Evolutionary conservation across 2,888 invertebrate species (phyloP).

Genomic region (Ichneumoninae sp.): DNA sequence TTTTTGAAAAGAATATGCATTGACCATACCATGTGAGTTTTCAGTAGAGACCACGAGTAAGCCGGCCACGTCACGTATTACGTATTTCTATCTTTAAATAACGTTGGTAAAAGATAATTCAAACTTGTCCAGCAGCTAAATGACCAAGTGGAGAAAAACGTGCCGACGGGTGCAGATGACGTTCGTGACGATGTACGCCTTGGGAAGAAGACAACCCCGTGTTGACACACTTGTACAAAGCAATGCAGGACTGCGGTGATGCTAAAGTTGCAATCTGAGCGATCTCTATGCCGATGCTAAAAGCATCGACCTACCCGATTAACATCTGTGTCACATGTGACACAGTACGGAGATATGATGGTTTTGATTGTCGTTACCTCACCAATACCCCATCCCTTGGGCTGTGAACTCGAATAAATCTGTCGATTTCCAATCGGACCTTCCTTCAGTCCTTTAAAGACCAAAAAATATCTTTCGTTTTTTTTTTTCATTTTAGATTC

Average conservation of each 20-base stretch:
- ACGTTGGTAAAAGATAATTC: conserved; percentile 82
- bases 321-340: conserved; percentile 82
- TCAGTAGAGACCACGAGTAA: conserved; percentile 83
- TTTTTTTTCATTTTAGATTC: not conserved
- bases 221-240: conserved; percentile 77
- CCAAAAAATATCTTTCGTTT: not conserved
- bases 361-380: conserved; percentile 82
- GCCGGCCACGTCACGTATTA: conserved; percentile 80
- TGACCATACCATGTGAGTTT: conserved; percentile 83
- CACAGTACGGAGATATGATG: conserved; percentile 83
- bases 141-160: conserved; percentile 71
- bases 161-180: conserved; percentile 66
- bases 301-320: conserved; percentile 79
- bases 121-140: conserved; percentile 84
- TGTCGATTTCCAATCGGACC: conserved; percentile 11
- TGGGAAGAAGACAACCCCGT: conserved; percentile 73
- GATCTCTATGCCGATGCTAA: conserved; percentile 75
- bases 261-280: conserved; percentile 76
- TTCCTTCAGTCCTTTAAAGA: not conserved
- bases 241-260: conserved; percentile 78
- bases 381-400: conserved; percentile 73
- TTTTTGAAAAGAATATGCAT: conserved; percentile 72
- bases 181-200: conserved; percentile 28
- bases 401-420: conserved; percentile 77
- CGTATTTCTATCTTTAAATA: conserved; percentile 72